These are phyloP conservation scores for Rhagonycha lutea DNA, from an alignment of 2,888 invertebrate species.

Conservation along the genomic window DNA sequence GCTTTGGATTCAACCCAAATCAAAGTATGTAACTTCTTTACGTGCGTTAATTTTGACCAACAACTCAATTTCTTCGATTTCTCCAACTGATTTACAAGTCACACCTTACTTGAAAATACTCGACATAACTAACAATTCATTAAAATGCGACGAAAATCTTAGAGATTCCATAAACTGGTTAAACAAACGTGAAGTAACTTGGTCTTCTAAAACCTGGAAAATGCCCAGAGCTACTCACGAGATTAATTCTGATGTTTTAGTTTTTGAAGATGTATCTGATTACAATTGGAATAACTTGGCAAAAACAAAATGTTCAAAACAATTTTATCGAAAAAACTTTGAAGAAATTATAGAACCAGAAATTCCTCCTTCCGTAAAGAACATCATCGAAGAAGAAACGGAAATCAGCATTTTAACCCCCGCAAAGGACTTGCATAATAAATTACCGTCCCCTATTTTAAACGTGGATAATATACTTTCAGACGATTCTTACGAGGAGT, in stretches of 20 bases:
- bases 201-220: constrained; percentile 47
- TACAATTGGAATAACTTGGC: constrained; percentile 19
- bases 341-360: constrained; percentile 36
- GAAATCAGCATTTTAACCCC: constrained; percentile 14
- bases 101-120: constrained; percentile 63
- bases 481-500: constrained; percentile 47
- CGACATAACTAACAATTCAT: constrained; percentile 67
- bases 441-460: constrained; percentile 35
- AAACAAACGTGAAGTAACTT: constrained; percentile 61
- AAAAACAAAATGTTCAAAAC: constrained; percentile 45
- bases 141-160: constrained; percentile 71
- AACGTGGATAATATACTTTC: not conserved
- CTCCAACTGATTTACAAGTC: constrained; percentile 62
- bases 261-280: constrained; percentile 5
- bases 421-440: constrained; percentile 29
- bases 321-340: constrained; percentile 30
- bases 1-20: constrained; percentile 60
- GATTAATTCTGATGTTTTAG: constrained; percentile 2
- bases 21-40: constrained; percentile 44
- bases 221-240: constrained; percentile 27
- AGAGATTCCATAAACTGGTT: constrained; percentile 69
- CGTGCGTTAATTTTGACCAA: constrained; percentile 60
- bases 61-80: constrained; percentile 63
- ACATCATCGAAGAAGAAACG: not conserved
- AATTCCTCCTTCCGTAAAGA: constrained; percentile 25